Conservation (phyloP, 2,888 invertebrate species). For the Polyommatus iphigenia region DNA sequence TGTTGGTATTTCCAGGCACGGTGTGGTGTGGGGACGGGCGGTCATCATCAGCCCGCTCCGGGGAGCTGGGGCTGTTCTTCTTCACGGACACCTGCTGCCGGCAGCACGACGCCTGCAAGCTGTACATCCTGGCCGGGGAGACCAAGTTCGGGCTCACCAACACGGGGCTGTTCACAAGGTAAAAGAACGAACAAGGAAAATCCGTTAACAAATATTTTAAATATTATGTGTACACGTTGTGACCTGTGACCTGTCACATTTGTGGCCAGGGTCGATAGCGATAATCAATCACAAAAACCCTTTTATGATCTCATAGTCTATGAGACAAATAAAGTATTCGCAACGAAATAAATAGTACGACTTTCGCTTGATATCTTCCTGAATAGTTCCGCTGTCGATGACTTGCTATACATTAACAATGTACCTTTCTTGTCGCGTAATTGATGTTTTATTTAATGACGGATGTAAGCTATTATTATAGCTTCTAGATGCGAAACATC, state of each 20-base stretch:
- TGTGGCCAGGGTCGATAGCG: background rate
- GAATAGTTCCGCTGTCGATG: background rate
- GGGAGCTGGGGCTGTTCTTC: conserved; percentile 83
- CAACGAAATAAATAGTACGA: background rate
- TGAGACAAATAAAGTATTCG: background rate
- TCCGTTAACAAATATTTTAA: background rate
- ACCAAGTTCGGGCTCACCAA: conserved; percentile 82
- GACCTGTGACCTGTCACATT: background rate
- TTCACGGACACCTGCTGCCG: conserved; percentile 85
- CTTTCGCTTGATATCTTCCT: background rate
- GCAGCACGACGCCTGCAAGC: conserved; percentile 84
- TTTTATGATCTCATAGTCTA: background rate
- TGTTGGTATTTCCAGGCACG: conserved; percentile 75
- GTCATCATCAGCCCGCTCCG: conserved; percentile 74
- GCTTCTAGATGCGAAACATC: no score
- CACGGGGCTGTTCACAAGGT: conserved; percentile 84
- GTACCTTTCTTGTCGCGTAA: background rate
- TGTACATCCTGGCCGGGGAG: conserved; percentile 78
- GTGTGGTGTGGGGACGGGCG: conserved; percentile 88
- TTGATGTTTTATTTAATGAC: background rate
- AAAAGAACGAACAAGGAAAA: conserved; percentile 34
- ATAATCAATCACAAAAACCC: no score
- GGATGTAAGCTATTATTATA: background rate
- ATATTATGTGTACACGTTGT: background rate
- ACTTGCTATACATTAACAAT: background rate